These are phyloP conservation scores for Neogobius melanostomus DNA, from an alignment of 2,113 vertebrate species.

Conservation along the genomic window DNA sequence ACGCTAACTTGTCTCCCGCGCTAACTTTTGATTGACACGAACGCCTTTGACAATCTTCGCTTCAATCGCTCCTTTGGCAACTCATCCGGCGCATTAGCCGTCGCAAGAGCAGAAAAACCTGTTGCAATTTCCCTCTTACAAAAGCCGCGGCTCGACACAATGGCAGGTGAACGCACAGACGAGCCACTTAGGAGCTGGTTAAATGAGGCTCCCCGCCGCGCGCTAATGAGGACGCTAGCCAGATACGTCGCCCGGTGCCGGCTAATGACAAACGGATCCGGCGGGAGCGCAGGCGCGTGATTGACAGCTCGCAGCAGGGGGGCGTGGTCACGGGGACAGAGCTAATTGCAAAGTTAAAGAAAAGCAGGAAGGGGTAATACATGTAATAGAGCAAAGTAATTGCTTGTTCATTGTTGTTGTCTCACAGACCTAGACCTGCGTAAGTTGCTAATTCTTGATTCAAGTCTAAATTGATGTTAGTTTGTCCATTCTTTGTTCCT, in stretches of 20 bases:
- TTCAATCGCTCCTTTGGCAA: background rate
- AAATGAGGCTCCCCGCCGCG: slow-evolving; percentile 67
- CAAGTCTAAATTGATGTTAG: too few species aligned
- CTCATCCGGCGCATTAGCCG: background rate
- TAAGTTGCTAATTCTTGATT: too few species aligned
- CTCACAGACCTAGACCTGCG: too few species aligned
- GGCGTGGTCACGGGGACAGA: slow-evolving; percentile 40
- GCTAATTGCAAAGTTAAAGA: slow-evolving; percentile 65
- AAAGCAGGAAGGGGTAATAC: slow-evolving; percentile 31
- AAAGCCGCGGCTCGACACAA: slow-evolving; percentile 4
- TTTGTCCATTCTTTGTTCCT: too few species aligned
- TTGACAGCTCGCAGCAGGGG: slow-evolving; percentile 52
- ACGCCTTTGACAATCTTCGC: background rate
- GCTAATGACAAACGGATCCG: slow-evolving; percentile 32
- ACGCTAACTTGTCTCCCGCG: background rate
- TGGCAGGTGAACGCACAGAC: slow-evolving; percentile 55
- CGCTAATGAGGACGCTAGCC: slow-evolving; percentile 70
- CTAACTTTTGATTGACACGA: background rate
- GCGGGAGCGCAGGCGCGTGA: slow-evolving; percentile 15
- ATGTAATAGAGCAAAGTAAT: background rate
- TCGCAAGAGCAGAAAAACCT: background rate
- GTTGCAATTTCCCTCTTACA: background rate
- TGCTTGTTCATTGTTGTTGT: too few species aligned
- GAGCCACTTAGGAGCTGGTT: slow-evolving; percentile 58
- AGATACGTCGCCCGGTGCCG: slow-evolving; percentile 53